phyloP scores from a whole-genome alignment of 2,797 vertebrate genomes.

The Myiotriccus ornatus region DNA sequence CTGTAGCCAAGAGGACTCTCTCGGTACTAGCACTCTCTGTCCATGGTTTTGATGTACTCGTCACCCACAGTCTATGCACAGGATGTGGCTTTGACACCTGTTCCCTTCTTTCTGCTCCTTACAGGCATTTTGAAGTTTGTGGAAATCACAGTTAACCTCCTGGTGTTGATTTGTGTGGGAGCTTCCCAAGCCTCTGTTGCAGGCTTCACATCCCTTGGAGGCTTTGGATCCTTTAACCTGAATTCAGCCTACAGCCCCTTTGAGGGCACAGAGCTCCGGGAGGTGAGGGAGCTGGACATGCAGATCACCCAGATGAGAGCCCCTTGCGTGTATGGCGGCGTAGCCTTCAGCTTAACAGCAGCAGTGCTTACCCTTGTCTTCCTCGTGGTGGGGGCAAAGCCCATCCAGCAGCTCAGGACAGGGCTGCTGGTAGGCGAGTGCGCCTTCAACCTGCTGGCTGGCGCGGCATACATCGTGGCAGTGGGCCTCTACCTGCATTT shows the following conservation, averaged over 20 bases:
- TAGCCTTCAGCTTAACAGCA: constrained; percentile 79
- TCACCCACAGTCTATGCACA: not conserved
- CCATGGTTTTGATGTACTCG: not conserved
- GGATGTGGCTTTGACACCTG: not conserved
- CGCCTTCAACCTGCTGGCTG: constrained; percentile 80
- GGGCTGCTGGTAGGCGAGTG: constrained; percentile 78
- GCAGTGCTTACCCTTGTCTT: constrained; percentile 82
- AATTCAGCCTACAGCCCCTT: constrained; percentile 79
- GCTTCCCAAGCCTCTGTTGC: constrained; percentile 81
- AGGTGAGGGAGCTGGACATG: constrained; percentile 85
- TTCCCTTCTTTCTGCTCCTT: not conserved
- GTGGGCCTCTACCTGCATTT: constrained; percentile 88
- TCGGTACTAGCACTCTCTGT: not conserved
- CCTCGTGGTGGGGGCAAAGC: constrained; percentile 80
- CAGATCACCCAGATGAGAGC: constrained; percentile 88
- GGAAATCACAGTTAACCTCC: constrained; percentile 78
- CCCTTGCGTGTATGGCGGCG: constrained; percentile 83
- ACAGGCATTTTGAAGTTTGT: constrained; percentile 86
- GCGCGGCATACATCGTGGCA: constrained; percentile 76
- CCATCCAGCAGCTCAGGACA: constrained; percentile 67
- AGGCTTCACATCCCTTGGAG: constrained; percentile 77
- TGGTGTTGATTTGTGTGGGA: constrained; percentile 86
- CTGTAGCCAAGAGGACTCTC: not conserved
- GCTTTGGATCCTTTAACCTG: constrained; percentile 76
- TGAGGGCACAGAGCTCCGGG: constrained; percentile 83